Percentiles rank a stretch among this genome's conserved stretches.
Evolutionary conservation across 2,888 invertebrate genomes (phyloP).

Genomic region (Amblyjoppa proteus): DNA sequence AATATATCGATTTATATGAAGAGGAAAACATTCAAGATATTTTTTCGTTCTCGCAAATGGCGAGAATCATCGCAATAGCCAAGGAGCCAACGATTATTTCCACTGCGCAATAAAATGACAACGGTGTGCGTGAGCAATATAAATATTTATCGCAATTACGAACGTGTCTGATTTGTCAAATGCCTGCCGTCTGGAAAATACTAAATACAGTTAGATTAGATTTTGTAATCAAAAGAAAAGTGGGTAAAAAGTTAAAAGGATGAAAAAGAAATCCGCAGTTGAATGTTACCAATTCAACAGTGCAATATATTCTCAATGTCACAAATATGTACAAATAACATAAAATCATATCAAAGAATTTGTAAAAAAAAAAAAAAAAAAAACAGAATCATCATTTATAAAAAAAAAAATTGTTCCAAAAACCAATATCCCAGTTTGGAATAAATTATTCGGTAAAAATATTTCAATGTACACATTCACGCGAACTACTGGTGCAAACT

Average conservation of each 20-base stretch:
- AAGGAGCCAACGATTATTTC: neutral
- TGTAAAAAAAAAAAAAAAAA: neutral
- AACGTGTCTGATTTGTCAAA: neutral
- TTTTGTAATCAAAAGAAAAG: neutral
- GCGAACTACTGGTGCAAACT: neutral
- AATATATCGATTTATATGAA: neutral
- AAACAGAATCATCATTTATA: neutral
- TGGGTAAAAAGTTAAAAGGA: constrained; percentile 1
- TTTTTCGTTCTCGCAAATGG: neutral
- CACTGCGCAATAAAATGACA: constrained; percentile 3
- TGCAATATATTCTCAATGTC: neutral
- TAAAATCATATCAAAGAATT: neutral
- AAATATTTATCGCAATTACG: neutral
- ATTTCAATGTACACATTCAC: neutral
- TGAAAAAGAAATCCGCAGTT: neutral
- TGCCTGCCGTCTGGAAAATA: neutral
- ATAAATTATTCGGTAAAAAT: neutral
- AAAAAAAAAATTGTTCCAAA: neutral
- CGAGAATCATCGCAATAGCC: neutral
- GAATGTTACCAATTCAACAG: neutral
- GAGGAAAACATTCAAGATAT: neutral
- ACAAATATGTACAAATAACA: constrained; percentile 1
- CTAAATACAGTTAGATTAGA: neutral
- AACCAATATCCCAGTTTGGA: neutral
- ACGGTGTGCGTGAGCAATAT: neutral